Evolutionary conservation across 1,140 invertebrate genomes (phyloP).

Genomic region (Ridgeia piscesae): DNA sequence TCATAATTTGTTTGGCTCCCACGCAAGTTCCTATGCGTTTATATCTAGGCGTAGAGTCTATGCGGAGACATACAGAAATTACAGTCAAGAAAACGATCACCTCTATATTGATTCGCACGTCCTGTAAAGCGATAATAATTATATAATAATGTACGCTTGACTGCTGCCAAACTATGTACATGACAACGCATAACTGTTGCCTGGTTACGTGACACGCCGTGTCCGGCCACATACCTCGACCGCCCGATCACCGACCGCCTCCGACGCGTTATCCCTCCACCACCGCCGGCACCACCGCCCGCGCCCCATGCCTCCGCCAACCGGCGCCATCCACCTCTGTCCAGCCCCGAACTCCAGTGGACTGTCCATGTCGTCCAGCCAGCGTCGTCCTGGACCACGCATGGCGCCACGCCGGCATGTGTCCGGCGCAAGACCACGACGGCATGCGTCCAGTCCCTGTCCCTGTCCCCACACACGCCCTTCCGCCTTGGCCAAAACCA

Average conservation of each 20-base stretch:
- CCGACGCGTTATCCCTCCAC: neutral
- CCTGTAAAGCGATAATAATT: too few species aligned
- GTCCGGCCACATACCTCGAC: neutral
- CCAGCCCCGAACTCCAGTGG: neutral
- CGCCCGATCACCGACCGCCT: neutral
- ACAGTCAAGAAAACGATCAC: too few species aligned
- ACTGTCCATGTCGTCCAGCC: neutral
- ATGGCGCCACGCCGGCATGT: neutral
- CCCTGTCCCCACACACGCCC: too few species aligned
- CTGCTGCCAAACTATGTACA: too few species aligned
- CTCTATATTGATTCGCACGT: too few species aligned
- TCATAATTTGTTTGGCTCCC: too few species aligned
- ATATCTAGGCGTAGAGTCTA: too few species aligned
- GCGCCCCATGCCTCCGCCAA: too few species aligned
- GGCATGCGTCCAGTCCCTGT: neutral
- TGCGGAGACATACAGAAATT: too few species aligned
- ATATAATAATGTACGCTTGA: too few species aligned
- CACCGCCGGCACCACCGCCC: neutral
- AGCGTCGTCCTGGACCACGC: neutral
- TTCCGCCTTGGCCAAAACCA: neutral
- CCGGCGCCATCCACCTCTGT: neutral
- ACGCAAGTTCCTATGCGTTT: too few species aligned
- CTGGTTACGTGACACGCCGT: neutral
- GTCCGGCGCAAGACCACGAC: neutral
- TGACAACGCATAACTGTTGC: neutral